Percentiles rank a stretch among this genome's conserved stretches.
phyloP scores from a whole-genome alignment of 2,113 vertebrate genomes.

The Catharus bicknelli region DNA sequence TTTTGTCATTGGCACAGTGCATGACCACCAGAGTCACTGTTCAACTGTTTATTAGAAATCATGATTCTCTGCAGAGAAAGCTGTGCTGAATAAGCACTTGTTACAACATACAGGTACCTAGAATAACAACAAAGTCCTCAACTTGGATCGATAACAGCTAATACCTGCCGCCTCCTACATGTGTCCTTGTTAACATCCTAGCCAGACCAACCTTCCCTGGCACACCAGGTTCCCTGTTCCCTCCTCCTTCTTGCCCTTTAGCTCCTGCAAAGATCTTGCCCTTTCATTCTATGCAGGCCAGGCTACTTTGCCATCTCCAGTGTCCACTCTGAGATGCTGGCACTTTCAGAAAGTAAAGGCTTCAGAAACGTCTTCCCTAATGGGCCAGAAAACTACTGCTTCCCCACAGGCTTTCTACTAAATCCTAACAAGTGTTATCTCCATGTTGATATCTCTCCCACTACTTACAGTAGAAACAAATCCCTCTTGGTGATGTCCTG shows the following conservation, averaged over 20 bases:
- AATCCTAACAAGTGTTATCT: background rate
- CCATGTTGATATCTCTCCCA: background rate
- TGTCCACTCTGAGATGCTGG: background rate
- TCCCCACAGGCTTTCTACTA: background rate
- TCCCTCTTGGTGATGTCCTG: background rate
- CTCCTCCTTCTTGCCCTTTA: background rate
- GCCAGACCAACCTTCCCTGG: background rate
- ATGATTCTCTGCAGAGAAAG: background rate
- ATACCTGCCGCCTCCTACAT: background rate
- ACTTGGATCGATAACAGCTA: background rate
- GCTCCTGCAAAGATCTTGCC: background rate
- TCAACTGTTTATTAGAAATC: background rate
- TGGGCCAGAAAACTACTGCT: background rate
- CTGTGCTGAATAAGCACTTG: background rate
- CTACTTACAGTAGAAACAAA: background rate
- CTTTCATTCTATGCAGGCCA: background rate
- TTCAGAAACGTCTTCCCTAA: background rate
- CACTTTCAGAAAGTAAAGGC: background rate
- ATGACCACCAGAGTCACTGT: background rate
- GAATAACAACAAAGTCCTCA: background rate
- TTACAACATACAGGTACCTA: background rate
- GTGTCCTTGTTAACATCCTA: background rate
- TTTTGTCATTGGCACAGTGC: background rate
- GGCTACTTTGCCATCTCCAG: background rate
- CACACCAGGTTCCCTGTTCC: no score